phyloP scores from a whole-genome alignment of 2,888 invertebrate species.

The Gortyna flavago region DNA sequence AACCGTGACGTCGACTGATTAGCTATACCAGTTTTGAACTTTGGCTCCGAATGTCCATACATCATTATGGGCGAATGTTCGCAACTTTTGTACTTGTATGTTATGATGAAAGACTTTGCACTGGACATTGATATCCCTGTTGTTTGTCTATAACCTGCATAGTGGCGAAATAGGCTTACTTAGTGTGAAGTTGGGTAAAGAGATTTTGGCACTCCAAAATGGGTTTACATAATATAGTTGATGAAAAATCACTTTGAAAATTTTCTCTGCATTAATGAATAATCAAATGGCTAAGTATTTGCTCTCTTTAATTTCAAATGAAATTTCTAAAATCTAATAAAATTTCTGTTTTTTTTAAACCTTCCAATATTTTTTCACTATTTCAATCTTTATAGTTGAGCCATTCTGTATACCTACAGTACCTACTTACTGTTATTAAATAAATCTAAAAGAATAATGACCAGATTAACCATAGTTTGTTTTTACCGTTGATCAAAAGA shows the following conservation, averaged over 20 bases:
- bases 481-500: neutral
- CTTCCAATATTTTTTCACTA: neutral
- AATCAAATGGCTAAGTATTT: neutral
- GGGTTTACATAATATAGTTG: neutral
- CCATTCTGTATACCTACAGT: neutral
- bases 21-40: conserved; percentile 72
- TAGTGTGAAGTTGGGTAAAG: neutral
- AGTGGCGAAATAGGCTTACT: neutral
- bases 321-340: neutral
- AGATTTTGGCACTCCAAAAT: neutral
- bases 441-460: neutral
- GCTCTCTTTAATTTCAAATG: neutral
- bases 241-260: neutral
- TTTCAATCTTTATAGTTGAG: neutral
- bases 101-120: conserved; percentile 27
- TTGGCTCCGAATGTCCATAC: conserved; percentile 61
- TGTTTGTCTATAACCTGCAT: neutral
- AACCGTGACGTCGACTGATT: conserved; percentile 71
- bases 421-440: neutral
- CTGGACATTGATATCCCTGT: conserved; percentile 18
- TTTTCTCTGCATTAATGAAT: neutral
- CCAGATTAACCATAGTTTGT: neutral
- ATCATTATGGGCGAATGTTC: conserved; percentile 36
- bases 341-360: neutral
- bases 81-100: conserved; percentile 22